A percentile compares a stretch with the other conserved stretches of the same genome.
These are phyloP conservation scores for Melospiza melodia DNA, from an alignment of 2,113 vertebrate species.

Conservation along the genomic window DNA sequence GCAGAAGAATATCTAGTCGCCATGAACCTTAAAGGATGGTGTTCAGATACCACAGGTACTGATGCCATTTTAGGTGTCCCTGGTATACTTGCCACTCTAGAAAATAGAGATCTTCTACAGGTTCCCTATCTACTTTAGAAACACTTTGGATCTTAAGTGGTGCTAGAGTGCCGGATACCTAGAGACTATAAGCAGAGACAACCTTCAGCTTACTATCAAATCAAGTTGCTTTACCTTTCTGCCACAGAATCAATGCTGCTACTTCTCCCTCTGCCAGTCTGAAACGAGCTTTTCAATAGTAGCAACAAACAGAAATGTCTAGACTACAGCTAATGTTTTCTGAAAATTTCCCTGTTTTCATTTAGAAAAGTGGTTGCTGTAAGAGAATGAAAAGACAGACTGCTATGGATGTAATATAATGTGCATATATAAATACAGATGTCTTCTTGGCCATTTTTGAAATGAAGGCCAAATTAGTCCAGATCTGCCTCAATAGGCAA, in stretches of 20 bases:
- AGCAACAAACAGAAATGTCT: background rate
- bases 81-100: background rate
- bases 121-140: background rate
- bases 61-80: background rate
- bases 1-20: background rate
- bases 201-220: background rate
- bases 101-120: background rate
- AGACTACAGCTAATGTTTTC: background rate
- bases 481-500: background rate
- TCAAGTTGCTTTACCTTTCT: background rate
- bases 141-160: background rate
- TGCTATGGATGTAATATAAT: background rate
- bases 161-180: background rate
- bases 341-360: conserved; percentile 17
- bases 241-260: background rate
- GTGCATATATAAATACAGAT: conserved; percentile 31
- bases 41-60: background rate
- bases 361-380: conserved; percentile 13
- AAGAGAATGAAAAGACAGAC: conserved; percentile 2
- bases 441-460: conserved; percentile 33
- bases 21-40: background rate
- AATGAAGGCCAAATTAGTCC: conserved; percentile 11
- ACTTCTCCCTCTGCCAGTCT: background rate
- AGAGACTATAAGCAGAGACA: background rate
- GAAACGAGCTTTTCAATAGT: background rate